Evolutionary conservation across 2,888 invertebrate species (phyloP).

Genomic region (Tolmerus cingulatus): DNA sequence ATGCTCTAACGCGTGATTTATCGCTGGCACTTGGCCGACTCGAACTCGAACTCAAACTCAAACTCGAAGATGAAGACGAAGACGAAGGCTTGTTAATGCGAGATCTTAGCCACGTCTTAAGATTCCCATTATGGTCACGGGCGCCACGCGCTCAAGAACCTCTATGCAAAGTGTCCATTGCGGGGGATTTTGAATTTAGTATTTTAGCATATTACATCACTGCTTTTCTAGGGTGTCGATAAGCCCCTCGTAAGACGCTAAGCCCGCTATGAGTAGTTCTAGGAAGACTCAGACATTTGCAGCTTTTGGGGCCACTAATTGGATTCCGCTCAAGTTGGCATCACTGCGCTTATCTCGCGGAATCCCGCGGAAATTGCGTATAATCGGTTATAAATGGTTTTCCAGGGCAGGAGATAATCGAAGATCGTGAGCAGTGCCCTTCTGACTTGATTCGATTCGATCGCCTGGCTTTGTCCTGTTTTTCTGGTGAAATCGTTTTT

Average conservation of each 20-base stretch:
- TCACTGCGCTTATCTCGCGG: not conserved
- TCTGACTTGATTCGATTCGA: not conserved
- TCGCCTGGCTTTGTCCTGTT: not conserved
- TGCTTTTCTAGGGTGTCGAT: not conserved
- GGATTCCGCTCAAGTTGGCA: not conserved
- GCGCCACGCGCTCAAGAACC: not conserved
- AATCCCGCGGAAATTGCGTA: conserved; percentile 1
- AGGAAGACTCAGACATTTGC: not conserved
- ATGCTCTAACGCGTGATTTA: conserved; percentile 3
- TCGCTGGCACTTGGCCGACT: not conserved
- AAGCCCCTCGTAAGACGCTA: not conserved
- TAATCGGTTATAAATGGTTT: conserved; percentile 13
- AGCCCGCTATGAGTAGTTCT: not conserved
- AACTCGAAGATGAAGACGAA: too few relatives aligned
- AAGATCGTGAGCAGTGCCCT: not conserved
- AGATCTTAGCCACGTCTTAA: not conserved
- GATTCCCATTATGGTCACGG: not conserved
- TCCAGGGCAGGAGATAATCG: not conserved
- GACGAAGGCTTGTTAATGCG: conserved; percentile 2
- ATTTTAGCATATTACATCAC: not conserved
- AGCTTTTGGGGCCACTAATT: not conserved
- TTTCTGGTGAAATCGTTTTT: not conserved
- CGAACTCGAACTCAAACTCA: not conserved
- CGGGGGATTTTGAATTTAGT: not conserved
- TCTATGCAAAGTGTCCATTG: not conserved